Conservation (phyloP, 2,888 invertebrate species). For the Boloria euphrosyne region DNA sequence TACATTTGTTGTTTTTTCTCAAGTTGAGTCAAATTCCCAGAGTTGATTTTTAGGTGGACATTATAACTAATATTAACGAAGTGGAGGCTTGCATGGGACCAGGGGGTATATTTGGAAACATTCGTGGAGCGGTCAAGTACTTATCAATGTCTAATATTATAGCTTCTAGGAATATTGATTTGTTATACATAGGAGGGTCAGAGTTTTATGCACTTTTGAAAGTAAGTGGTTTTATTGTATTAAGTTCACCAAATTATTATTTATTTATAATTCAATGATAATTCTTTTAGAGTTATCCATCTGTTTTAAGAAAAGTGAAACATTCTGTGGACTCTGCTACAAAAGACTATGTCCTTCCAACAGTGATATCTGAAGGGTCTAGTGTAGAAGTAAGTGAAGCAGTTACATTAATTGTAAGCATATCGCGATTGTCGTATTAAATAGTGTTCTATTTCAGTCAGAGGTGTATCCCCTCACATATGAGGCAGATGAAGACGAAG, state of each 20-base stretch:
- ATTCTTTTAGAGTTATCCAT: slow-evolving; percentile 71
- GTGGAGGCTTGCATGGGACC: slow-evolving; percentile 77
- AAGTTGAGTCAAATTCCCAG: slow-evolving; percentile 20
- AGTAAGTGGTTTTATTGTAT: slow-evolving; percentile 47
- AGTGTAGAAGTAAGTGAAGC: slow-evolving; percentile 53
- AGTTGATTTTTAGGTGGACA: slow-evolving; percentile 56
- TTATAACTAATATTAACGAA: slow-evolving; percentile 68
- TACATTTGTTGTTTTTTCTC: slow-evolving; percentile 18
- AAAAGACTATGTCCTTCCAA: slow-evolving; percentile 76
- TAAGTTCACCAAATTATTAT: neutral
- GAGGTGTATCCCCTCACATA: slow-evolving; percentile 56
- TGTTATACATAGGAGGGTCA: slow-evolving; percentile 70
- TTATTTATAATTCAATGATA: neutral
- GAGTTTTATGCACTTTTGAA: slow-evolving; percentile 73
- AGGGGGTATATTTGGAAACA: slow-evolving; percentile 78
- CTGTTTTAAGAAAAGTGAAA: slow-evolving; percentile 69
- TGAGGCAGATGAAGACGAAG: slow-evolving; percentile 63
- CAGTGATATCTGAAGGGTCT: slow-evolving; percentile 54
- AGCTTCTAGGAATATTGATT: slow-evolving; percentile 76
- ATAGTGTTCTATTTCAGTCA: slow-evolving; percentile 41
- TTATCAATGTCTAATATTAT: slow-evolving; percentile 70
- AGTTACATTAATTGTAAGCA: slow-evolving; percentile 11
- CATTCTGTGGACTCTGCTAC: slow-evolving; percentile 62
- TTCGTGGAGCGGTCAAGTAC: slow-evolving; percentile 66
- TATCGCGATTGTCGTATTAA: neutral